A percentile compares a stretch with the other conserved stretches of the same genome.
phyloP scores from a whole-genome alignment of 2,888 invertebrate species.

The Miltochrista miniata region DNA sequence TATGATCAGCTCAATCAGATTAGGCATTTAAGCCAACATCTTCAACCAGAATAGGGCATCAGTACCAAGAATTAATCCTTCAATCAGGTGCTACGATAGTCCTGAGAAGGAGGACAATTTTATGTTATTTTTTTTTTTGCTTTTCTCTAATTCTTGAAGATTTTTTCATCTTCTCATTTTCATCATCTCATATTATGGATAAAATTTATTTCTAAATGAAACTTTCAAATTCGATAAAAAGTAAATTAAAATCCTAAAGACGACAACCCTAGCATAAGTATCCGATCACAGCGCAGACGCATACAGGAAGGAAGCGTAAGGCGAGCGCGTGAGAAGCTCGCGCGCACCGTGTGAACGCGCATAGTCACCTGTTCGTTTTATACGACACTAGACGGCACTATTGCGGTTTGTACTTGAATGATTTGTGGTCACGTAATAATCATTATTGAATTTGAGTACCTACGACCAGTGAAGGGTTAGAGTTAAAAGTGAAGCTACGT shows the following conservation, averaged over 20 bases:
- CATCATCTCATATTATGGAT: too few relatives aligned
- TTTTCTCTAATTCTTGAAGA: too few relatives aligned
- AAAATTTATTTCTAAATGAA: too few relatives aligned
- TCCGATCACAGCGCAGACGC: conserved; percentile 54
- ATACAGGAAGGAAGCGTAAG: conserved; percentile 81
- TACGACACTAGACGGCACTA: conserved; percentile 1
- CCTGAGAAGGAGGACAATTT: too few relatives aligned
- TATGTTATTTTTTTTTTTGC: too few relatives aligned
- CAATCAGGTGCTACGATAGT: too few relatives aligned
- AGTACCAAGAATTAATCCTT: too few relatives aligned
- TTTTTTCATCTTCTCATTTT: too few relatives aligned
- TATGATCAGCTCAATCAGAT: too few relatives aligned
- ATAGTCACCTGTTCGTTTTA: conserved; percentile 32
- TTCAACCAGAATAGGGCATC: too few relatives aligned
- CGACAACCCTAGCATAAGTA: conserved; percentile 34
- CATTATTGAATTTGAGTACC: conserved; percentile 11
- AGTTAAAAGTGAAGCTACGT: too few relatives aligned
- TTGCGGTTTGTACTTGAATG: conserved; percentile 19
- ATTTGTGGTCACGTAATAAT: conserved; percentile 17
- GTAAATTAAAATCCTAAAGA: not conserved
- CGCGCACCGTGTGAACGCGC: conserved; percentile 68
- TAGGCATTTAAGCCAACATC: too few relatives aligned
- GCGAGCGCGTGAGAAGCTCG: conserved; percentile 77
- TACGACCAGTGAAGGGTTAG: not conserved
- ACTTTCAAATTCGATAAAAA: not conserved